Evolutionary conservation across 2,797 vertebrate species (phyloP).

Genomic region (Eulemur rubriventer): DNA sequence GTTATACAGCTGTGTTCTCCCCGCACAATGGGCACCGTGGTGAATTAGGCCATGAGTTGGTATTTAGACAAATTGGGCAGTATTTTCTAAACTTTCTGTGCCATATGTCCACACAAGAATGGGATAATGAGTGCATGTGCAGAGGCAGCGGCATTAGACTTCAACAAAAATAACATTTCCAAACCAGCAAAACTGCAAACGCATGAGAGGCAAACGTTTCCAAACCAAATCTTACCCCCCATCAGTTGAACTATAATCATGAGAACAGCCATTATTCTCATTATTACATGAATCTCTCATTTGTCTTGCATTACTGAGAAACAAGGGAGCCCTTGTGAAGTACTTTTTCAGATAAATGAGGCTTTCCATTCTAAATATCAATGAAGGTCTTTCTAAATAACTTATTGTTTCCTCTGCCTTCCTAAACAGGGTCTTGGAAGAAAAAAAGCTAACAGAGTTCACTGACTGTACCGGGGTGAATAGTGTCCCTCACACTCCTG

Average conservation of each 20-base stretch:
- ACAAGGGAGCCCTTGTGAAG: neutral
- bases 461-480: accelerated
- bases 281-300: neutral
- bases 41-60: neutral
- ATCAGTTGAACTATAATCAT: neutral
- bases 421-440: neutral
- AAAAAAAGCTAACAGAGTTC: neutral
- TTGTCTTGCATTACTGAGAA: neutral
- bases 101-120: constrained; percentile 17
- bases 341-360: neutral
- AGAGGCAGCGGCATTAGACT: neutral
- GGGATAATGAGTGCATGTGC: neutral
- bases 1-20: neutral
- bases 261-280: neutral
- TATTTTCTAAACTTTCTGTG: constrained; percentile 54
- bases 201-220: neutral
- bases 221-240: neutral
- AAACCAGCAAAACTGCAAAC: neutral
- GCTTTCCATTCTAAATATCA: neutral
- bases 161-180: constrained; percentile 15
- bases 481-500: neutral
- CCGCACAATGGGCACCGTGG: neutral
- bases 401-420: neutral
- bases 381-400: neutral
- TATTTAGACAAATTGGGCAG: constrained; percentile 60